phyloP scores from a whole-genome alignment of 92 coral and sea anemone genomes.

The Palythoa caribaeorum region DNA sequence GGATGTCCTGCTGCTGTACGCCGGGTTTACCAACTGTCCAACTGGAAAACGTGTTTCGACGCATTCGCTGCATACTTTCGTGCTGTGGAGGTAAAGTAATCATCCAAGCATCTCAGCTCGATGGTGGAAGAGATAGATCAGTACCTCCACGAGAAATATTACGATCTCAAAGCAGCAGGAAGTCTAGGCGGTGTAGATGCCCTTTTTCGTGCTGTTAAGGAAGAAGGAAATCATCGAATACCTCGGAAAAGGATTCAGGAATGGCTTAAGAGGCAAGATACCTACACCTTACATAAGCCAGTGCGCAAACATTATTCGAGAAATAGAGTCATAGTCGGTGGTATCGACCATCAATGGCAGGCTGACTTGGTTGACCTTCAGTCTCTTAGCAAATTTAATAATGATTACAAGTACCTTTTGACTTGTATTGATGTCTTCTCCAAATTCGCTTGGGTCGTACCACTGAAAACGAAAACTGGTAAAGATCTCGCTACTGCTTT shows the following conservation, averaged over 20 bases:
- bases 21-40: neutral
- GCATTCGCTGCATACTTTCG: neutral
- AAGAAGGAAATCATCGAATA: neutral
- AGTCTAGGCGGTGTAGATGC: constrained; percentile 32
- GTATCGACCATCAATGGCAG: constrained; percentile 39
- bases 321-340: constrained; percentile 49
- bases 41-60: constrained; percentile 14
- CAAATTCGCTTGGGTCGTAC: constrained; percentile 69
- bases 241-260: neutral
- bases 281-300: constrained; percentile 53
- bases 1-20: neutral
- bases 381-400: constrained; percentile 48
- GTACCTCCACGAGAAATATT: constrained; percentile 5
- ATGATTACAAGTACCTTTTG: constrained; percentile 38
- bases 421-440: too few species aligned
- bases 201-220: neutral
- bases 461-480: constrained; percentile 61
- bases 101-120: neutral
- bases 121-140: constrained; percentile 1
- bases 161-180: neutral
- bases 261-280: constrained; percentile 19
- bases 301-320: constrained; percentile 14
- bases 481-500: neutral
- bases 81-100: neutral
- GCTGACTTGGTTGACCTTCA: neutral